Evolutionary conservation across 2,113 vertebrate species (phyloP).

Genomic region (Herpailurus yagouaroundi): DNA sequence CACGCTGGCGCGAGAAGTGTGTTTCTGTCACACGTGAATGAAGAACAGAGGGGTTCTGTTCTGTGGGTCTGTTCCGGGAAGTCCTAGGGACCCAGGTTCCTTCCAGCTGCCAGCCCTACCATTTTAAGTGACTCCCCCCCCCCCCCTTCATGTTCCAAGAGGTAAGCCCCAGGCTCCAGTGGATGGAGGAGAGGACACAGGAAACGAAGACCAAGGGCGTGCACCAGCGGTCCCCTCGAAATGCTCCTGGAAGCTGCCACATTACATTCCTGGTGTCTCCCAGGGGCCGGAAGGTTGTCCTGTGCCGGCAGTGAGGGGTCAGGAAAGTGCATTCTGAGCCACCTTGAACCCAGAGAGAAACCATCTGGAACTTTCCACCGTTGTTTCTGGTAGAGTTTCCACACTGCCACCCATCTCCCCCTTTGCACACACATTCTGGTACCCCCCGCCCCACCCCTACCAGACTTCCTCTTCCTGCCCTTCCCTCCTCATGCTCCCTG

Average conservation of each 20-base stretch:
- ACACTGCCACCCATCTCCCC: background rate
- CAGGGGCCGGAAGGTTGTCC: background rate
- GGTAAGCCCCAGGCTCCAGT: background rate
- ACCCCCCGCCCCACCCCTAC: accelerated
- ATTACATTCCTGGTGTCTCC: background rate
- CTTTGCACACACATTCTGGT: no score
- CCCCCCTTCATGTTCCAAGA: background rate
- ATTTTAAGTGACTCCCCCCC: background rate
- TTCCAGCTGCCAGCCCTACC: background rate
- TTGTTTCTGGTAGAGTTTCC: accelerated
- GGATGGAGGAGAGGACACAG: background rate
- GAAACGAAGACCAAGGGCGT: background rate
- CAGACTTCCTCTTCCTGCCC: background rate
- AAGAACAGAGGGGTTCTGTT: background rate
- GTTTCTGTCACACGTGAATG: accelerated
- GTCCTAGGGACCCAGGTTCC: background rate
- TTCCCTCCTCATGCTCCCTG: accelerated
- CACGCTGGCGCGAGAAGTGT: accelerated
- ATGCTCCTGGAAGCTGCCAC: background rate
- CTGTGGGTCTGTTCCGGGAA: no score
- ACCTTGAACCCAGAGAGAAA: background rate
- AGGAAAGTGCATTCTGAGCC: background rate
- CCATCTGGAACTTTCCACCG: accelerated
- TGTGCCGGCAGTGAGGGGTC: background rate
- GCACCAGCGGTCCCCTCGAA: background rate